Base-by-base conservation (phyloP, 2,797 vertebrate species). In the Coregonus sp. region DNA sequence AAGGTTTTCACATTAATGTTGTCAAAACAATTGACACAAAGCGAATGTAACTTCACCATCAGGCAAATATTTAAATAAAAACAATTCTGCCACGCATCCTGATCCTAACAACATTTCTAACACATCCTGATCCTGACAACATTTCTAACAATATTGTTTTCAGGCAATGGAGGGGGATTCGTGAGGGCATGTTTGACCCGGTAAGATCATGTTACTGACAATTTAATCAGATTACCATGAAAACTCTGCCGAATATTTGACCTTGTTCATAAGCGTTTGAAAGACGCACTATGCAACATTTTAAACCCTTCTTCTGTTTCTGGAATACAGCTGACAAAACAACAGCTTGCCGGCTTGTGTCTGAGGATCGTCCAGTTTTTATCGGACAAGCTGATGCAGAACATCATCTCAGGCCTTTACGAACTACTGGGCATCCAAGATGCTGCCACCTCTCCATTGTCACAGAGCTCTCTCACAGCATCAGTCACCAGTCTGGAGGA, bases 121-220 rank as follows among this genome's bases (percentile, higher is more conserved):
- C 1, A 5, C 37, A 40, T 40, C 37, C 37, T 40, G 37, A 40
- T 40, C 6, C 35, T 40, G 20, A 25, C 25, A 15, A 52, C 40
- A 47, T 47, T 47, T 47, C 2, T 3, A 47, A 47, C 40, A 47
- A 47, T 54, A 52, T 52, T 9, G 12, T 52, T 52, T 71, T 52
- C 25, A 71, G 70, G 70, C 47, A 71, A 9, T 52, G 70, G 70
- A 71, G 3, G 1, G 29, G 20, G 70, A 25, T 71, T 20, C 12
- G 20, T 25, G 50, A 71, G 6, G 70, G 12, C 20, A 14, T 51
- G 5, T 71, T 15, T 52, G 9, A 71, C 47, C 70, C 47, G 20
- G 70, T 71, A 71, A 71, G 70, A 52, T 69, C 40, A 47, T 47
- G 40, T 47, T 47, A 47, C 33, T 25, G 20, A 52, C 12, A 52